Evolutionary conservation across 2,797 vertebrate genomes (phyloP).

Genomic region (Ptychadena robeensis): DNA sequence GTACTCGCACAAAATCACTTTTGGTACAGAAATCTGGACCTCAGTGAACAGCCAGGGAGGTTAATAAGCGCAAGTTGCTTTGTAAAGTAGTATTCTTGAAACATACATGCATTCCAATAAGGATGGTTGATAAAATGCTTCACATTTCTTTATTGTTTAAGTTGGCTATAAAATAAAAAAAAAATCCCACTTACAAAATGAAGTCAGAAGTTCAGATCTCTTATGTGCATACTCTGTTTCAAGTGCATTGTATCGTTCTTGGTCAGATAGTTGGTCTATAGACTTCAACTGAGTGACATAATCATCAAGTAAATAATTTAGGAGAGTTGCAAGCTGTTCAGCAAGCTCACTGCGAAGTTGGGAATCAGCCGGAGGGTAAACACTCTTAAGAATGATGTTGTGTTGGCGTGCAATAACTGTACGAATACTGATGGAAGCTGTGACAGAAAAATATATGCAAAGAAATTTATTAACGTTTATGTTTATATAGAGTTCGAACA

Average conservation of each 20-base stretch:
- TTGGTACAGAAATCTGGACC: no score
- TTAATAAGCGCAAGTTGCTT: no score
- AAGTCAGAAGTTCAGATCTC: slow-evolving; percentile 83
- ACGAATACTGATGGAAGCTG: slow-evolving; percentile 83
- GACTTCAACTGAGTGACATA: slow-evolving; percentile 90
- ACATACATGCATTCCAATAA: no score
- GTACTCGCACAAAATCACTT: no score
- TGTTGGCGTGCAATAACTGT: slow-evolving; percentile 82
- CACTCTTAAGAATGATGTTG: slow-evolving; percentile 80
- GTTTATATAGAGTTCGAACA: no score
- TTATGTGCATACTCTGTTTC: slow-evolving; percentile 90
- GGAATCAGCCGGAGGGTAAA: slow-evolving; percentile 88
- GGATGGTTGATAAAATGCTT: no score
- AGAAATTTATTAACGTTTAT: background rate
- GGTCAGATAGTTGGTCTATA: slow-evolving; percentile 78
- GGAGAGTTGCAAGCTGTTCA: slow-evolving; percentile 89
- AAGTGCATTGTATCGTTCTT: slow-evolving; percentile 84
- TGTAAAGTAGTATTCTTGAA: no score
- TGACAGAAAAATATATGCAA: background rate
- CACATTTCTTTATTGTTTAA: no score
- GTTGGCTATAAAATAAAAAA: no score
- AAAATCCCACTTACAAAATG: slow-evolving; percentile 81
- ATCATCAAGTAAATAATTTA: slow-evolving; percentile 86
- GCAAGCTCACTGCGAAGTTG: slow-evolving; percentile 81
- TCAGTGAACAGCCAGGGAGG: no score